phyloP scores from a whole-genome alignment of 2,888 invertebrate species.

The Rhagonycha lutea region DNA sequence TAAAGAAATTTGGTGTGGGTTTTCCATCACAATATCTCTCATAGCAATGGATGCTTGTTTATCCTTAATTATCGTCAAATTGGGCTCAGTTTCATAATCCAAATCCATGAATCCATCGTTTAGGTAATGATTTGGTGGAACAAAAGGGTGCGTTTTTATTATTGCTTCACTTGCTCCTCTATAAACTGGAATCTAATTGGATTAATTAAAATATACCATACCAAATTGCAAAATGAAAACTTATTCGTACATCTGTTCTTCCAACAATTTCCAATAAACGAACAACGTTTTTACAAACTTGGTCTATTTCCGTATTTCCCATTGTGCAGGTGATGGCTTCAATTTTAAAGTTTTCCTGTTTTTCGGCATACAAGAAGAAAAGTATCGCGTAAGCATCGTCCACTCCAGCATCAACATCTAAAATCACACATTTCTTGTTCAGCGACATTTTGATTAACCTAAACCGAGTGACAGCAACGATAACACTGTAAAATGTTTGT shows the following conservation, averaged over 20 bases:
- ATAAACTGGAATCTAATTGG: slow-evolving; percentile 69
- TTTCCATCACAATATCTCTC: slow-evolving; percentile 60
- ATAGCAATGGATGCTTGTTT: slow-evolving; percentile 62
- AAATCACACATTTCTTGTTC: slow-evolving; percentile 49
- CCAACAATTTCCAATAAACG: slow-evolving; percentile 65
- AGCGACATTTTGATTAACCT: neutral
- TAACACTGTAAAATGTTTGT: too few relatives aligned
- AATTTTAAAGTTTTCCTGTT: slow-evolving; percentile 56
- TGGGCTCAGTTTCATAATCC: slow-evolving; percentile 33
- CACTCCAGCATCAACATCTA: slow-evolving; percentile 67
- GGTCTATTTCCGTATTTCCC: slow-evolving; percentile 73
- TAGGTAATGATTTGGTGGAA: slow-evolving; percentile 61
- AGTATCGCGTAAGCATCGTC: slow-evolving; percentile 69
- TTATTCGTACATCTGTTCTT: slow-evolving; percentile 63
- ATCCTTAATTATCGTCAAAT: slow-evolving; percentile 37
- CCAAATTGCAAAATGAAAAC: neutral
- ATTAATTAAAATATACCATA: neutral
- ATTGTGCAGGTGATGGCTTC: slow-evolving; percentile 74
- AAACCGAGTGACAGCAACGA: neutral
- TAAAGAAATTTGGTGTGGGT: slow-evolving; percentile 63
- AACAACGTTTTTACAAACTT: slow-evolving; percentile 71
- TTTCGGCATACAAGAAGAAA: slow-evolving; percentile 61
- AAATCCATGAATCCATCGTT: slow-evolving; percentile 75
- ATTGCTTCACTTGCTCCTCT: slow-evolving; percentile 61
- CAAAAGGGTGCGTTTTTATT: slow-evolving; percentile 48